Percentiles rank a stretch among this genome's conserved stretches.
phyloP scores from a whole-genome alignment of 2,797 vertebrate genomes.

The Lutjanus campechanus region DNA sequence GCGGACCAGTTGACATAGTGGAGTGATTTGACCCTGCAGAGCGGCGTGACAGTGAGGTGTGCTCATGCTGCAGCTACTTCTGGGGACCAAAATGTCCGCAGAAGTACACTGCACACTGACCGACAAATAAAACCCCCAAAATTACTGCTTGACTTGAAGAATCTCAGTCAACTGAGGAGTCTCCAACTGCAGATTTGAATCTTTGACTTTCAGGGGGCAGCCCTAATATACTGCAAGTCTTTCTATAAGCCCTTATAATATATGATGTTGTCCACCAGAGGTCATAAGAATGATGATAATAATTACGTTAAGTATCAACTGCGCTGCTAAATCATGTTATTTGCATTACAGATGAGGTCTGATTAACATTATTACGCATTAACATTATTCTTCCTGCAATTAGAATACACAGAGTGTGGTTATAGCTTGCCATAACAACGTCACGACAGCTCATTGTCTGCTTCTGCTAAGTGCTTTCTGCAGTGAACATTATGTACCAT shows the following conservation, averaged over 20 bases:
- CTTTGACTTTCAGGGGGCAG: too few relatives aligned
- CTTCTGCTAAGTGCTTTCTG: conserved; percentile 15
- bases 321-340: conserved; percentile 3
- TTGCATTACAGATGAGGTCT: neutral
- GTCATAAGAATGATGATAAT: conserved; percentile 2
- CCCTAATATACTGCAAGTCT: neutral
- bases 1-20: too few relatives aligned
- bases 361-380: neutral
- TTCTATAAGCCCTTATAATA: neutral
- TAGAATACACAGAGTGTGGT: neutral
- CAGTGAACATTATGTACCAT: conserved; percentile 7
- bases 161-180: too few relatives aligned
- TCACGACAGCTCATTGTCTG: conserved; percentile 18
- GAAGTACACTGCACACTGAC: too few relatives aligned
- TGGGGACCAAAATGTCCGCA: too few relatives aligned
- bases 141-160: too few relatives aligned
- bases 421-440: conserved; percentile 9
- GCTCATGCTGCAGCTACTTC: too few relatives aligned
- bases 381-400: neutral
- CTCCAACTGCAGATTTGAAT: too few relatives aligned
- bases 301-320: neutral
- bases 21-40: too few relatives aligned
- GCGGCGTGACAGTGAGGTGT: too few relatives aligned
- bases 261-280: neutral
- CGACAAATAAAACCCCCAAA: too few relatives aligned